phyloP scores from a whole-genome alignment of 2,888 invertebrate genomes.

The Epinotia demarniana region DNA sequence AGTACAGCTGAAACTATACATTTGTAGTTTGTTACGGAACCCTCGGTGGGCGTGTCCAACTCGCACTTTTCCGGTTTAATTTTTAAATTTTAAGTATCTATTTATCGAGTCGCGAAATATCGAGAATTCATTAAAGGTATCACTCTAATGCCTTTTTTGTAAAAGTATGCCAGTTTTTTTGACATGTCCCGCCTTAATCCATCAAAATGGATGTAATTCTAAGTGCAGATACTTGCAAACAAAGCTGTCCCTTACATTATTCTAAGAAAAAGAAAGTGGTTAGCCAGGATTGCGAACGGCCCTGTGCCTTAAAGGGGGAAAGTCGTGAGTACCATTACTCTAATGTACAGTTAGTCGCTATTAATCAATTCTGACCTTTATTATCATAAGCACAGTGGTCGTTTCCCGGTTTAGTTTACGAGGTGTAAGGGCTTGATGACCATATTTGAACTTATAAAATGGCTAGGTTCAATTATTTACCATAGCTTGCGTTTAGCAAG shows the following conservation, averaged over 20 bases:
- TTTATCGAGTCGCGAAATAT: no score
- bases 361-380: slow-evolving; percentile 27
- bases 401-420: background rate
- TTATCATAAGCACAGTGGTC: background rate
- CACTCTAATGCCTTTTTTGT: no score
- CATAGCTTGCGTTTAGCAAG: background rate
- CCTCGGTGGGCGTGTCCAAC: no score
- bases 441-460: slow-evolving; percentile 1
- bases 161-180: no score
- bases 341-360: slow-evolving; percentile 4
- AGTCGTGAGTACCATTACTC: slow-evolving; percentile 23
- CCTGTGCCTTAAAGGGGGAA: slow-evolving; percentile 33
- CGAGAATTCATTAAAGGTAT: no score
- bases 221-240: background rate
- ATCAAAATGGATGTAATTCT: no score
- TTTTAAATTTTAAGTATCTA: no score
- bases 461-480: background rate
- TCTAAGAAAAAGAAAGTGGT: slow-evolving; percentile 37
- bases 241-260: background rate
- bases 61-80: no score
- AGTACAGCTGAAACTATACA: no score
- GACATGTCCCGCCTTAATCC: no score
- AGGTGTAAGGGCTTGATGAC: slow-evolving; percentile 2
- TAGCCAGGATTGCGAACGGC: slow-evolving; percentile 22
- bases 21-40: no score